Conservation (phyloP, 2,797 vertebrate species). For the Echiichthys vipera region DNA sequence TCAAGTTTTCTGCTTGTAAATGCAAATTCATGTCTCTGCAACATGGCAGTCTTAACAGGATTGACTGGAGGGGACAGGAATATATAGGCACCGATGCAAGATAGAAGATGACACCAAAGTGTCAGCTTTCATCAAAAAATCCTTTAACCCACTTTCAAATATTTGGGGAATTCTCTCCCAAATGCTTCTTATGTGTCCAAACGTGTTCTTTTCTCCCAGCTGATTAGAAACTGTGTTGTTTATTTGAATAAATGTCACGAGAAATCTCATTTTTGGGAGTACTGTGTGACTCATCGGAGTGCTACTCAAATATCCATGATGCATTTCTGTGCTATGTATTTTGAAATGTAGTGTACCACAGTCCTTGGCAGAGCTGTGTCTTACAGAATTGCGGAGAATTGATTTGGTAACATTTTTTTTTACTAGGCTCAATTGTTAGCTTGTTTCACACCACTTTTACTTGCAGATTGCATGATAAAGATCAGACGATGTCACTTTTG, state of each 20-base stretch:
- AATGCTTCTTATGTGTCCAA: constrained; percentile 82
- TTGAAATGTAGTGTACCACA: constrained; percentile 64
- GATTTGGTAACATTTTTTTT: constrained; percentile 50
- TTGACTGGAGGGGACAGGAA: constrained; percentile 66
- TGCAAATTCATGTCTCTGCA: constrained; percentile 70
- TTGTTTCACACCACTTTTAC: constrained; percentile 50
- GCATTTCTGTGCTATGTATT: constrained; percentile 66
- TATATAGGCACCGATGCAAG: constrained; percentile 71
- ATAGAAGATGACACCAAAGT: constrained; percentile 79
- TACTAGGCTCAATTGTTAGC: constrained; percentile 26
- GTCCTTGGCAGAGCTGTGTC: constrained; percentile 68
- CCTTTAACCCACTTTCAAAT: constrained; percentile 74
- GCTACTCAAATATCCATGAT: constrained; percentile 67
- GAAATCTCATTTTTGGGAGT: constrained; percentile 82
- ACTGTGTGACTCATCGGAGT: constrained; percentile 82
- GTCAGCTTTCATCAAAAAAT: constrained; percentile 78
- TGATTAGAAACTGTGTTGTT: constrained; percentile 86
- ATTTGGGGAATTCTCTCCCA: constrained; percentile 76
- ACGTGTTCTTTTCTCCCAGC: constrained; percentile 83
- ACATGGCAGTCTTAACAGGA: constrained; percentile 65
- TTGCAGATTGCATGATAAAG: constrained; percentile 57
- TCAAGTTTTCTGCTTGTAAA: constrained; percentile 77
- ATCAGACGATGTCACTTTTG: constrained; percentile 55
- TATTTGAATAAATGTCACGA: constrained; percentile 88
- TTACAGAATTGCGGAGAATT: constrained; percentile 65